These are phyloP conservation scores for Drosophila yakuba DNA, from an alignment of 1,140 invertebrate genomes.

Conservation along the genomic window DNA sequence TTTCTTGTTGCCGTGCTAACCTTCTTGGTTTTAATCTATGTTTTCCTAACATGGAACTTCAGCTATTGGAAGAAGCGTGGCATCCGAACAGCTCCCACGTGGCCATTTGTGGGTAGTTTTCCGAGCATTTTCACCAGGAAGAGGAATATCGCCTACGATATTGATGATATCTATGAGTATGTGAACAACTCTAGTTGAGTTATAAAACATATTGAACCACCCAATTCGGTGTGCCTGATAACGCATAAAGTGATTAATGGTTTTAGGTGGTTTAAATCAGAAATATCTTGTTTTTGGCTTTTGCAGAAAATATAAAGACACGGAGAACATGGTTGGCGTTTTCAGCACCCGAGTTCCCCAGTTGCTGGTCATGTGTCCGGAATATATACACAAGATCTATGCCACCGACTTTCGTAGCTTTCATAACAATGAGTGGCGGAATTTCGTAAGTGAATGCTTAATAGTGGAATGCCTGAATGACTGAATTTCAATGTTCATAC, in stretches of 20 bases:
- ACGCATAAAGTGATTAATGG: too few relatives aligned
- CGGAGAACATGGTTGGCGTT: constrained; percentile 55
- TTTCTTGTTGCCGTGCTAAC: too few relatives aligned
- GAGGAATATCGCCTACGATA: constrained; percentile 55
- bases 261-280: too few relatives aligned
- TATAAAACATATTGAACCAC: too few relatives aligned
- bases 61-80: constrained; percentile 76
- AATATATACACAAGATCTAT: constrained; percentile 85
- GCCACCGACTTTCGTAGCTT: constrained; percentile 85
- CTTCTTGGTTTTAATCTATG: constrained; percentile 54
- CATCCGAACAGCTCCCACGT: constrained; percentile 61
- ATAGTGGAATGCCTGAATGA: not conserved
- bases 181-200: not conserved
- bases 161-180: constrained; percentile 61
- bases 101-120: constrained; percentile 71
- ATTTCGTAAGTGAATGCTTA: constrained; percentile 34
- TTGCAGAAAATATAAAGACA: constrained; percentile 44
- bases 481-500: constrained; percentile 40
- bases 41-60: constrained; percentile 77
- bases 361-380: constrained; percentile 85
- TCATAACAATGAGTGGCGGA: constrained; percentile 61
- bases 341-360: constrained; percentile 55
- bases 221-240: too few relatives aligned
- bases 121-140: constrained; percentile 61
- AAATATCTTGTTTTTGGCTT: too few relatives aligned